phyloP scores from a whole-genome alignment of 2,113 vertebrate genomes.

The Megaceryle maxima region DNA sequence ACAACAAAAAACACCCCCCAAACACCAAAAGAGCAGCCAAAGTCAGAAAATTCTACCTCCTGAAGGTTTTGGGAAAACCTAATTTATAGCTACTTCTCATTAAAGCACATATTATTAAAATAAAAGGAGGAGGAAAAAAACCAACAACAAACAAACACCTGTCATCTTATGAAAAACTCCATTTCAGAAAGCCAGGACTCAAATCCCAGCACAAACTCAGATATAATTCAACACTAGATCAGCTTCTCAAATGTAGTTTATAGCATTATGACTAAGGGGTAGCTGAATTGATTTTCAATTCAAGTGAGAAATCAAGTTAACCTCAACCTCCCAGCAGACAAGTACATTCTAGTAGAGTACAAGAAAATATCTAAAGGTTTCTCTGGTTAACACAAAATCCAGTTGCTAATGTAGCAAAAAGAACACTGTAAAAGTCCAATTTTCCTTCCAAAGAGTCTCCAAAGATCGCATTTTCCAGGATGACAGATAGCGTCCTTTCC shows the following conservation, averaged over 20 bases:
- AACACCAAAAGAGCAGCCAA: background rate
- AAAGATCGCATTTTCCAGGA: background rate
- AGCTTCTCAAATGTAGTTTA: constrained; percentile 60
- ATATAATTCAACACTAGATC: constrained; percentile 62
- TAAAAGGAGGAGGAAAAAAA: background rate
- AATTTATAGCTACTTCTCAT: background rate
- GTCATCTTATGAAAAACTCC: constrained; percentile 8
- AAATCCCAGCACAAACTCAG: constrained; percentile 63
- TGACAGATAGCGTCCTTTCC: background rate
- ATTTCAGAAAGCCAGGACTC: constrained; percentile 61
- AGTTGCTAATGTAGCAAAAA: background rate
- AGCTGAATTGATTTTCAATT: constrained; percentile 75
- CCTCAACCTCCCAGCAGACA: constrained; percentile 67
- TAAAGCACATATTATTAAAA: background rate
- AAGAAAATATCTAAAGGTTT: constrained; percentile 49
- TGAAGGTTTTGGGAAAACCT: background rate
- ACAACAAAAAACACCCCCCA: background rate
- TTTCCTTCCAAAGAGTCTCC: background rate
- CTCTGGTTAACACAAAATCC: constrained; percentile 45
- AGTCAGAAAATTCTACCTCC: background rate
- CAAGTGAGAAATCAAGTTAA: constrained; percentile 77
- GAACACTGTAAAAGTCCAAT: background rate
- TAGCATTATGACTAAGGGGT: constrained; percentile 69
- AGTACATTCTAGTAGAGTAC: background rate
- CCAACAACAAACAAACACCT: background rate